These are phyloP conservation scores for Harpalus rufipes DNA, from an alignment of 2,888 invertebrate genomes.

Conservation along the genomic window DNA sequence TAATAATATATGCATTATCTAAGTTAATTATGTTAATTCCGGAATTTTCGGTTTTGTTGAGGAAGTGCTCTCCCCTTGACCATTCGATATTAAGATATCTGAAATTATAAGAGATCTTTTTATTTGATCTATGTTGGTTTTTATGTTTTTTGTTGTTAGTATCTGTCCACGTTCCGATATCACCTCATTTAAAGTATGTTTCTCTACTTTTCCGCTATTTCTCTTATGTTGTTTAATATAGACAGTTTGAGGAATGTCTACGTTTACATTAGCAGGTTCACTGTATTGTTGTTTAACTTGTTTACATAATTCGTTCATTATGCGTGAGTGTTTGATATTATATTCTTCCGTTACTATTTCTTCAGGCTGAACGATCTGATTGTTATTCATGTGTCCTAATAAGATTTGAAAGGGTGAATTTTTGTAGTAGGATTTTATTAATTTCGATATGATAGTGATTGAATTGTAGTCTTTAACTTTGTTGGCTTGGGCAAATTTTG, in stretches of 20 bases:
- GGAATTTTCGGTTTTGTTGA: slow-evolving; percentile 2
- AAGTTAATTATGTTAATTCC: slow-evolving; percentile 8
- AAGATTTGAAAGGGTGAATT: not conserved
- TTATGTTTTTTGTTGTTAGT: not conserved
- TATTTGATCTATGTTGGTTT: not conserved
- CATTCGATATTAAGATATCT: slow-evolving; percentile 17
- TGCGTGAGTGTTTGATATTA: too few species aligned
- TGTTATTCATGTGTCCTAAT: not conserved
- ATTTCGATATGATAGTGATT: slow-evolving; percentile 8
- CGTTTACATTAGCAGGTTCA: not conserved
- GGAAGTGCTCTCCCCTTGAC: not conserved
- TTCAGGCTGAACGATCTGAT: too few species aligned
- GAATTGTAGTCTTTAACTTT: too few species aligned
- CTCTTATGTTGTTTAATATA: slow-evolving; percentile 22
- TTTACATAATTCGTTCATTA: too few species aligned
- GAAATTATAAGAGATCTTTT: slow-evolving; percentile 3
- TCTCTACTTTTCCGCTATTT: slow-evolving; percentile 9
- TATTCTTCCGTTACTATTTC: too few species aligned
- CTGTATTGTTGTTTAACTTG: slow-evolving; percentile 11
- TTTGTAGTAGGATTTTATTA: slow-evolving; percentile 1
- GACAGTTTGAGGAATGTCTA: too few species aligned
- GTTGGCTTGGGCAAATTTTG: too few species aligned
- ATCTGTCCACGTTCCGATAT: too few species aligned
- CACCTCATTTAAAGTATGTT: not conserved
- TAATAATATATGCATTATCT: not conserved